These are phyloP conservation scores for Solenodon paradoxus DNA, from an alignment of 2,113 vertebrate genomes.

Conservation along the genomic window DNA sequence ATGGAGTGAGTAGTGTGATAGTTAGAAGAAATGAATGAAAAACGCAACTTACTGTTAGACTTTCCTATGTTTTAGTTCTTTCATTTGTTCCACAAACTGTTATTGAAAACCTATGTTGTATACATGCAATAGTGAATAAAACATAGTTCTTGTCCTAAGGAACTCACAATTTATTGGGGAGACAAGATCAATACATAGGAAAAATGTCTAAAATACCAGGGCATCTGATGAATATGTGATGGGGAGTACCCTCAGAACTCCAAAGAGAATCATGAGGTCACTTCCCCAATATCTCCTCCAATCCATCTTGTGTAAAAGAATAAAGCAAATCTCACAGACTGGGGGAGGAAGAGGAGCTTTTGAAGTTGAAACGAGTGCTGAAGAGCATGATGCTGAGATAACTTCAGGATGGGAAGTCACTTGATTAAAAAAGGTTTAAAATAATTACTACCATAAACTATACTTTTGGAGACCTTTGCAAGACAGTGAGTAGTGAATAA, in stretches of 20 bases:
- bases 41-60: slow-evolving; percentile 37
- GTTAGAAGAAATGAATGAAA: slow-evolving; percentile 64
- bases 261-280: background rate
- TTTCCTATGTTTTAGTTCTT: slow-evolving; percentile 51
- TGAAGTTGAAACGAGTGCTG: too few species aligned
- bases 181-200: background rate
- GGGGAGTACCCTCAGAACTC: background rate
- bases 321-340: background rate
- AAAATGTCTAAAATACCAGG: background rate
- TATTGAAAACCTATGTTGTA: background rate
- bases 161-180: slow-evolving; percentile 27
- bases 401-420: background rate
- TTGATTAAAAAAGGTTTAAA: background rate
- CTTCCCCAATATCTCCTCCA: background rate
- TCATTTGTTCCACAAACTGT: slow-evolving; percentile 9
- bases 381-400: background rate
- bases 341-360: background rate
- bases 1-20: background rate
- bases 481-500: background rate
- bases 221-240: background rate
- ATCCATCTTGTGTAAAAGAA: background rate
- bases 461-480: slow-evolving; percentile 16
- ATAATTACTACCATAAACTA: background rate
- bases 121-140: slow-evolving; percentile 37
- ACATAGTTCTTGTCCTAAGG: background rate